Evolutionary conservation across 2,113 vertebrate species (phyloP).

Genomic region (Rynchops niger): DNA sequence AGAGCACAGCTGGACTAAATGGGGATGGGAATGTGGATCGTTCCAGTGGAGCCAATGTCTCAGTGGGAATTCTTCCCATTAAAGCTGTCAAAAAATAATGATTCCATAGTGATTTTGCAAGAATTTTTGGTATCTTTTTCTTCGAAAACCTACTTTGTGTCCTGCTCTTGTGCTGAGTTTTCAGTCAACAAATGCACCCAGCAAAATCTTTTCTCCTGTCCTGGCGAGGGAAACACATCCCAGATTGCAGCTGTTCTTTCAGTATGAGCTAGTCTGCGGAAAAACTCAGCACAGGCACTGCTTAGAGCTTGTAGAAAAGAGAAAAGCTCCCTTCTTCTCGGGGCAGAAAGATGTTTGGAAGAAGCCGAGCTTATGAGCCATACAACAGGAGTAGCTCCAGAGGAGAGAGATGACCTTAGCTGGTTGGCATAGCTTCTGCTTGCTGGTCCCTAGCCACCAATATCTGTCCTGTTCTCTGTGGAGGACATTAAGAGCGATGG

Average conservation of each 20-base stretch:
- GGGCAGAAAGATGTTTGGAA: background rate
- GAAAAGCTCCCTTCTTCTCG: background rate
- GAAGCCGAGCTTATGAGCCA: background rate
- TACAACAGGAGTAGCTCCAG: background rate
- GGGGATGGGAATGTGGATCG: background rate
- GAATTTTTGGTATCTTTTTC: background rate
- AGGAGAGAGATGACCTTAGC: background rate
- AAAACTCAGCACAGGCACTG: background rate
- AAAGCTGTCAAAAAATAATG: background rate
- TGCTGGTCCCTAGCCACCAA: background rate
- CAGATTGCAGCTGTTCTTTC: background rate
- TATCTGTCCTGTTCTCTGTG: background rate
- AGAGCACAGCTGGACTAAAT: background rate
- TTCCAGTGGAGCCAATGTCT: background rate
- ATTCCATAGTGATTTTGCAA: background rate
- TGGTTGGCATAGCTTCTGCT: background rate
- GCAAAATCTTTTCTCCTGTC: background rate
- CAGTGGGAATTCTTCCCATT: background rate
- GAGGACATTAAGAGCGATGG: background rate
- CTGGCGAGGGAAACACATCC: background rate
- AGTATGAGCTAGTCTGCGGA: background rate
- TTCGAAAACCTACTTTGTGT: background rate
- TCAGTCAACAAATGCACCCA: background rate
- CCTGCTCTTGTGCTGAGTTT: background rate
- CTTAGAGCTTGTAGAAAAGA: background rate